Evolutionary conservation across 2,888 invertebrate genomes (phyloP), one percentile per base, ranked within the genome.

Genomic region (Acanthosepion esculentum): DNA sequence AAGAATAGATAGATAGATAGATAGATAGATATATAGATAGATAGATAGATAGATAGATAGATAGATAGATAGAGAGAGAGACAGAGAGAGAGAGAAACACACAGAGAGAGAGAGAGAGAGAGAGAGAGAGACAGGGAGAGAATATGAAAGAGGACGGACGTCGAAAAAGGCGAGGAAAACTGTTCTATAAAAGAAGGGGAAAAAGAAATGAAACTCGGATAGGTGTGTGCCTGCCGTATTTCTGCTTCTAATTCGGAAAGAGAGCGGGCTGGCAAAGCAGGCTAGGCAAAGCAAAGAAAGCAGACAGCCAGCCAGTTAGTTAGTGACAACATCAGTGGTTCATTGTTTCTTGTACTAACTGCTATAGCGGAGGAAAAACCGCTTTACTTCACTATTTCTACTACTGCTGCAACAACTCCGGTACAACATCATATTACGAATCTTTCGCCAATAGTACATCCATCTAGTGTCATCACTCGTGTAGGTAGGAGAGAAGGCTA

Each of bases 401-500:
- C 78, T n/a, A 78, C 78, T 78, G n/a, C 78, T n/a, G 78, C 78
- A 55, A 55, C 55, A 55, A n/a, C 78, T 8, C 26, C 29, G 29
- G 29, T 12, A 64, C 64, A 64, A 29, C 78, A 78, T 12, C 78
- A n/a, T n/a, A 78, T n/a, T 29, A 78, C n/a, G 3, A 26, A n/a
- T n/a, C n/a, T 78, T 78, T 8, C 78, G 78, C 78, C 29, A 78
- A 78, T 78, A 78, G 78, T 78, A 78, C n/a, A 78, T 78, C 78
- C n/a, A 78, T 78, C 78, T 78, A 78, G n/a, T 78, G 78, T 78
- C 29, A n/a, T 78, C 78, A n/a, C 78, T 78, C 78, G 78, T 78
- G 78, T 78, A 78, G 78, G 78, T 78, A n/a, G 78, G 78, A 78
- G 78, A 78, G 78, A 78, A 78, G 78, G 78, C 78, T 78, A 78